Evolutionary conservation across 2,113 vertebrate species (phyloP).

Genomic region (Columba livia): DNA sequence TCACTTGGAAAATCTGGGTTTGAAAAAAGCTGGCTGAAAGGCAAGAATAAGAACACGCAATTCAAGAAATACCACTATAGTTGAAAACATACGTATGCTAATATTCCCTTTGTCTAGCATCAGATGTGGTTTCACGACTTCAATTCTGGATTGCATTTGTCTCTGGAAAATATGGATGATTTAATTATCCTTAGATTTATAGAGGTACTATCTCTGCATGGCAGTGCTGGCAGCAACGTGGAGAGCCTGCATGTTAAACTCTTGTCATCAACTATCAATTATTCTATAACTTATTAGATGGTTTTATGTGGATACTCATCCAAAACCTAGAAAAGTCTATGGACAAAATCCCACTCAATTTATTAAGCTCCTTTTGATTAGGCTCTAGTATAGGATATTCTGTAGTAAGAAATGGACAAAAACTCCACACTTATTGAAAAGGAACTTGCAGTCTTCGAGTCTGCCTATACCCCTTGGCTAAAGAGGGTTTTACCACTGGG

Average conservation of each 20-base stretch:
- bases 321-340: constrained; percentile 14
- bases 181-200: constrained; percentile 46
- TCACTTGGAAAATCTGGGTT: not conserved
- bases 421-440: not conserved
- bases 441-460: not conserved
- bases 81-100: not conserved
- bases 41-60: not conserved
- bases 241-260: not conserved
- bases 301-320: not conserved
- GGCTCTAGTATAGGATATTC: not conserved
- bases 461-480: not conserved
- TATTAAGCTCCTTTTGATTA: not conserved
- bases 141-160: not conserved
- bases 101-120: not conserved
- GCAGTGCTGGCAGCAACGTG: not conserved
- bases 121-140: constrained; percentile 15
- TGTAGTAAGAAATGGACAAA: not conserved
- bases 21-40: not conserved
- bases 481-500: not conserved
- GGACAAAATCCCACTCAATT: not conserved
- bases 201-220: constrained; percentile 6
- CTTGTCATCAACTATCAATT: not conserved
- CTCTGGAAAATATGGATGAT: constrained; percentile 42
- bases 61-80: not conserved
- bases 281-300: not conserved